Evolutionary conservation across 2,113 vertebrate genomes (phyloP).

Genomic region (Ranitomeya variabilis): DNA sequence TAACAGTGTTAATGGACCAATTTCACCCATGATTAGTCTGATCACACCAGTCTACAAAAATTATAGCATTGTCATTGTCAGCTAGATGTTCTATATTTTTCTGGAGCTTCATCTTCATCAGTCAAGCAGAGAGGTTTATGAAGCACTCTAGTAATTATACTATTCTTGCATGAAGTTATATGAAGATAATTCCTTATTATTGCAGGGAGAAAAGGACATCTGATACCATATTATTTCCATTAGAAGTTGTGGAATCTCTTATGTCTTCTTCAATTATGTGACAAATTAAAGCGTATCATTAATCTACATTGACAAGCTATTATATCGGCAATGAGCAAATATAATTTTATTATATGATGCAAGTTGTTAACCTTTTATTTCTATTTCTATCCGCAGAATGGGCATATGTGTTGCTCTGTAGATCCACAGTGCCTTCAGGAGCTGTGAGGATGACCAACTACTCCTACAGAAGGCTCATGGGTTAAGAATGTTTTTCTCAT

Average conservation of each 20-base stretch:
- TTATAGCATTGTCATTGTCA: background rate
- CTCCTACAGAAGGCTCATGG: slow-evolving; percentile 65
- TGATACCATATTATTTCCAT: background rate
- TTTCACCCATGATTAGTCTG: too few species aligned
- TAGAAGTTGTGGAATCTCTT: background rate
- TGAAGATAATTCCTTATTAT: background rate
- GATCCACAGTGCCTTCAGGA: slow-evolving; percentile 99
- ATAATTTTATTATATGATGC: background rate
- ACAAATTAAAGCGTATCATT: background rate
- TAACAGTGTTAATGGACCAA: too few species aligned
- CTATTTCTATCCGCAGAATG: slow-evolving; percentile 77
- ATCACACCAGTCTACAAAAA: background rate
- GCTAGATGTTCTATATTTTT: background rate
- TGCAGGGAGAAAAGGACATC: background rate
- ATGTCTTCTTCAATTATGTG: background rate
- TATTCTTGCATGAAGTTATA: background rate
- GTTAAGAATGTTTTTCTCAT: slow-evolving; percentile 73
- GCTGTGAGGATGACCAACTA: slow-evolving; percentile 69
- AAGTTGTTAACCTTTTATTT: background rate
- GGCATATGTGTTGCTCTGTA: slow-evolving; percentile 98
- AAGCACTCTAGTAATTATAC: background rate
- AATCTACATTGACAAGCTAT: background rate
- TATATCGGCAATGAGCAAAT: background rate
- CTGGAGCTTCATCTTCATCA: background rate
- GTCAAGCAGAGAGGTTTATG: background rate